Percentiles rank a stretch among this genome's conserved stretches.
These are phyloP conservation scores for Eristalis intricaria DNA, from an alignment of 2,888 invertebrate genomes.

Conservation along the genomic window DNA sequence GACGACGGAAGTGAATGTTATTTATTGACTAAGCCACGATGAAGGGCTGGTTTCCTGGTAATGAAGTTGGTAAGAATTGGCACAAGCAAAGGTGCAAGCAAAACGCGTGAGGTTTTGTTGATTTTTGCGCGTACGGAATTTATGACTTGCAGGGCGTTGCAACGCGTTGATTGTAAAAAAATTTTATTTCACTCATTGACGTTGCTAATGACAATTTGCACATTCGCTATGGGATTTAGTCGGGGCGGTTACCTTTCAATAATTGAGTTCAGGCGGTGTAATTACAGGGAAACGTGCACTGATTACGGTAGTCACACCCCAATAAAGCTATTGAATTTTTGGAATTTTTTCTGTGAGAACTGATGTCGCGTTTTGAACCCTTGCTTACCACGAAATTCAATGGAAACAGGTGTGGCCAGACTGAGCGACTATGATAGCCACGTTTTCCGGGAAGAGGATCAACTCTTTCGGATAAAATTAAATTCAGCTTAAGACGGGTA, in stretches of 20 bases:
- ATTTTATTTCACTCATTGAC: constrained; percentile 18
- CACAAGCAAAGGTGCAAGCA: background rate
- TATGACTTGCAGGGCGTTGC: constrained; percentile 32
- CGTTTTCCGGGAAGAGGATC: background rate
- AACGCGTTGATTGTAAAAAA: constrained; percentile 45
- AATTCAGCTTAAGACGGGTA: too few relatives aligned
- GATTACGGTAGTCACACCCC: background rate
- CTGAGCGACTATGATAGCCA: background rate
- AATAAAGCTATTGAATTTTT: background rate
- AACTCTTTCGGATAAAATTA: background rate
- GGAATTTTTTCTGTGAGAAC: background rate
- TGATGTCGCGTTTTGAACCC: background rate
- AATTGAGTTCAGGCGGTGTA: background rate
- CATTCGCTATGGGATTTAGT: background rate
- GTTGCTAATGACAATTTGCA: constrained; percentile 15
- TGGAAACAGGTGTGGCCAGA: background rate
- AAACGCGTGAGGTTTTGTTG: background rate
- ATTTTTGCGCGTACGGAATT: constrained; percentile 16
- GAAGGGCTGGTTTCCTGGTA: constrained; percentile 48
- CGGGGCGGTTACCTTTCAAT: background rate
- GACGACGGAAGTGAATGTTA: constrained; percentile 62
- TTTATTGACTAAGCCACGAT: constrained; percentile 52
- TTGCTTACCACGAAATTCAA: background rate
- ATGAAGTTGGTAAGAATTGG: constrained; percentile 12
- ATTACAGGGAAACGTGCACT: background rate